A percentile compares a stretch with the other conserved stretches of the same genome.
Evolutionary conservation across 2,113 vertebrate genomes (phyloP).

Genomic region (Charadrius vociferus): DNA sequence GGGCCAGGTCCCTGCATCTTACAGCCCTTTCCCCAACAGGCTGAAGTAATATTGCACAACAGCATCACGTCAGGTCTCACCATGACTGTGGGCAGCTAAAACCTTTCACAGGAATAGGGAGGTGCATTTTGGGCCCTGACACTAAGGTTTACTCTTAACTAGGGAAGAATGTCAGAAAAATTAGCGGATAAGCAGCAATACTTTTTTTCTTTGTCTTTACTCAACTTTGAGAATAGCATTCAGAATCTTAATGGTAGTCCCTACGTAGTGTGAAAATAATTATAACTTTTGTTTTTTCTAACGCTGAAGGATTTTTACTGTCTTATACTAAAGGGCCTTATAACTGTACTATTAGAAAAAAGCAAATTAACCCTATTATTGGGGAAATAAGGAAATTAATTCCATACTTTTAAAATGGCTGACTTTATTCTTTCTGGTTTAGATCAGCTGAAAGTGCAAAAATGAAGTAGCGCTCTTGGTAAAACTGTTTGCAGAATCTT

Average conservation of each 20-base stretch:
- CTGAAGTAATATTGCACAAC: background rate
- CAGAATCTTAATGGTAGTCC: background rate
- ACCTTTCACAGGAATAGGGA: background rate
- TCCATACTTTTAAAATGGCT: background rate
- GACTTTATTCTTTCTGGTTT: background rate
- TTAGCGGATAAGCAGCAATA: background rate
- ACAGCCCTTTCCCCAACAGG: background rate
- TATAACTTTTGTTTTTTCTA: background rate
- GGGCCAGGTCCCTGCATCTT: background rate
- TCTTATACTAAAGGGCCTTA: background rate
- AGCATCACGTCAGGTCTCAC: background rate
- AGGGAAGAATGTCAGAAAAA: background rate
- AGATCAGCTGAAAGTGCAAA: background rate
- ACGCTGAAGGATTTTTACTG: background rate
- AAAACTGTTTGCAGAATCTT: background rate
- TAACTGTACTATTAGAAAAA: background rate
- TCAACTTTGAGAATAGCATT: background rate
- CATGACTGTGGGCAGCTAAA: background rate
- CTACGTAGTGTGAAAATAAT: background rate
- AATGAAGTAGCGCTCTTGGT: background rate
- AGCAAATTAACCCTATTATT: background rate
- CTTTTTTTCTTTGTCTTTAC: background rate
- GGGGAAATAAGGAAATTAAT: background rate
- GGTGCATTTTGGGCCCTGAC: background rate
- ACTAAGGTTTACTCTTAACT: background rate